Conservation (phyloP, 2,888 invertebrate genomes). For the Drosophila planitibia region DNA sequence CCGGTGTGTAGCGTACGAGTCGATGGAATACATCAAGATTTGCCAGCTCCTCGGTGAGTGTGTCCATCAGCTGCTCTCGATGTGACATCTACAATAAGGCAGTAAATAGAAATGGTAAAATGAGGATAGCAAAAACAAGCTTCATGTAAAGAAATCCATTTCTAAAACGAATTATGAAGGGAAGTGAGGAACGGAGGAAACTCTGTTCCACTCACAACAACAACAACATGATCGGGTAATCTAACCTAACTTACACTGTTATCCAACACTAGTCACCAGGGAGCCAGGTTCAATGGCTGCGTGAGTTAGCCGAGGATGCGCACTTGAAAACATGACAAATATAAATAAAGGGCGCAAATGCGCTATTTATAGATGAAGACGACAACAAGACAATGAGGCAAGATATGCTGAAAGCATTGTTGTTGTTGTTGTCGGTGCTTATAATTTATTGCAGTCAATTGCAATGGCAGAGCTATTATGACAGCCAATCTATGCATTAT, state of each 20-base stretch:
- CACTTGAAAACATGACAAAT: constrained; percentile 1
- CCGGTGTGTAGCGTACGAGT: constrained; percentile 81
- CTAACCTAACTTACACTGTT: not conserved
- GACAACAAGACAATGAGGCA: not conserved
- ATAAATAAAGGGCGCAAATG: constrained; percentile 10
- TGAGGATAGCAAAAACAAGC: not conserved
- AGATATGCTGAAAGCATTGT: not conserved
- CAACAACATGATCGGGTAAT: not conserved
- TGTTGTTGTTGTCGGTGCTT: constrained; percentile 36
- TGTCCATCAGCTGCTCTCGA: constrained; percentile 76
- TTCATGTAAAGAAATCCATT: not conserved
- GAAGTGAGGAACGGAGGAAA: not conserved
- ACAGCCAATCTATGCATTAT: constrained; percentile 30
- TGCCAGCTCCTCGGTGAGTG: constrained; percentile 82
- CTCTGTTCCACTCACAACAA: not conserved
- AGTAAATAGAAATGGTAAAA: not conserved
- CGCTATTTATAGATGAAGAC: constrained; percentile 41
- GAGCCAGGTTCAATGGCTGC: constrained; percentile 33
- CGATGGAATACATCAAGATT: constrained; percentile 83
- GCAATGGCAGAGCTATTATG: constrained; percentile 64
- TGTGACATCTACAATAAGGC: constrained; percentile 79
- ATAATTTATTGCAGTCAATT: constrained; percentile 63
- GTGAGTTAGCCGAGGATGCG: not conserved
- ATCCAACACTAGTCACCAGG: constrained; percentile 3
- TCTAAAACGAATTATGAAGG: not conserved